Conservation (phyloP, 2,888 invertebrate species). For the Boloria euphrosyne region DNA sequence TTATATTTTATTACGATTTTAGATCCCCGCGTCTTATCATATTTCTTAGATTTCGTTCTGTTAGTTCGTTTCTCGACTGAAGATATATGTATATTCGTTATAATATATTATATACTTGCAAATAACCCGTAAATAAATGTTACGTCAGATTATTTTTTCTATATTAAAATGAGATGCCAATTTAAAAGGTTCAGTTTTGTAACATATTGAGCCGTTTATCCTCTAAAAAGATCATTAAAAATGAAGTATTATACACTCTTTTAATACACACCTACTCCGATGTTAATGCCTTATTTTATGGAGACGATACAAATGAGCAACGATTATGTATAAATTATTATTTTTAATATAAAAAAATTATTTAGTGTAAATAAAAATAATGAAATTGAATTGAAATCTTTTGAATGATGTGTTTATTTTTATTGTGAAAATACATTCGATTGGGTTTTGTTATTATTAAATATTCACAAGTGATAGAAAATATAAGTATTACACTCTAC, state of each 20-base stretch:
- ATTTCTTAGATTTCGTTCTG: conserved; percentile 60
- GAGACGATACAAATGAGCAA: conserved; percentile 16
- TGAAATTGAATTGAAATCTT: conserved; percentile 12
- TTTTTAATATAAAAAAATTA: conserved; percentile 20
- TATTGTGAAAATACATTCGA: conserved; percentile 5
- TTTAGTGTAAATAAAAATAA: conserved; percentile 22
- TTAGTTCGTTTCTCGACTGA: conserved; percentile 51
- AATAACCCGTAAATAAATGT: conserved; percentile 58
- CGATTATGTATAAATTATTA: conserved; percentile 13
- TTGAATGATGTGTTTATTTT: conserved; percentile 13
- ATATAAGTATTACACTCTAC: too few relatives aligned
- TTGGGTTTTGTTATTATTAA: not conserved
- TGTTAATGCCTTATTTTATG: conserved; percentile 2
- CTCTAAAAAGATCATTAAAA: conserved; percentile 69
- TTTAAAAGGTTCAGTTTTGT: conserved; percentile 72
- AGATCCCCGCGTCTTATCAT: conserved; percentile 58
- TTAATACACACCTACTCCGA: conserved; percentile 52
- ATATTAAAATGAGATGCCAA: conserved; percentile 76
- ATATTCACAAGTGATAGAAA: too few relatives aligned
- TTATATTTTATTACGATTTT: conserved; percentile 52
- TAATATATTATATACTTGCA: conserved; percentile 65
- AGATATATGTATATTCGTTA: conserved; percentile 69
- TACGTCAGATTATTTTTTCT: conserved; percentile 76
- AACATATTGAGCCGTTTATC: conserved; percentile 69
- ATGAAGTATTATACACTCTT: conserved; percentile 66